Base-by-base conservation (phyloP, 2,113 vertebrate species). In the Trochalopteron elliotii region DNA sequence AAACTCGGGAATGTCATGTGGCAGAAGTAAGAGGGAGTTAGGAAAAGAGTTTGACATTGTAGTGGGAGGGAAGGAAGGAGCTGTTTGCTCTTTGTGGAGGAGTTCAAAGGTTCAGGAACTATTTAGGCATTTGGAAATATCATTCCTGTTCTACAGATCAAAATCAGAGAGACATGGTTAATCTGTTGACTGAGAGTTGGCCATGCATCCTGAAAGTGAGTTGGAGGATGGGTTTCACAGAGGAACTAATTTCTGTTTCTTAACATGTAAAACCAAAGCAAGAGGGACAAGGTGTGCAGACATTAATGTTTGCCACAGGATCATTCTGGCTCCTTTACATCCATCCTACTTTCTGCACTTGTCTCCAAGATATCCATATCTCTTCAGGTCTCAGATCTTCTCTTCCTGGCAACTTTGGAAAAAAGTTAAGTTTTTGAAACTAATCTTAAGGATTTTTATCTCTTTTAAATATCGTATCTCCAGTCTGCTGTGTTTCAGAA, bases 401-500 rank as follows among this genome's bases (percentile, higher is more conserved):
- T 74, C 9, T 83, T 84, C 35, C 33, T 33, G 49, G 33, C 5
- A 87, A 45, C 31, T 83, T 60, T 7, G 2, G 45, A 47, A 65
- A 69, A 87, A 87, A 93, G 30, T 68, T 80, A 42, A 33, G 33
- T 33, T 92, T 88, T 59, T 77, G 30, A 83, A 90, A 21, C 7
- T 67, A 42, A 20, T 80, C 10, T 81, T 91, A 59, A 81, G 39
- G 33, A 74, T 59, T 93, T 79, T 94, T 81, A 27, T 70, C 24
- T 68, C 76, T 91, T 93, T 80, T 78, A 75, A 93, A 85, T 72
- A 91, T 69, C n/a, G 27, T 56, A 10, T 82, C 44, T 94, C 65
- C 83, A 91, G 40, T 84, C 74, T 56, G 50, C 70, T 87, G 23
- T 89, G 81, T 96, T 96, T 91, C 77, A 71, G 69, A 92, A 87